Evolutionary conservation across 2,113 vertebrate genomes (phyloP), one percentile per base, ranked within the genome.

Genomic region (Lepidothrix coronata): DNA sequence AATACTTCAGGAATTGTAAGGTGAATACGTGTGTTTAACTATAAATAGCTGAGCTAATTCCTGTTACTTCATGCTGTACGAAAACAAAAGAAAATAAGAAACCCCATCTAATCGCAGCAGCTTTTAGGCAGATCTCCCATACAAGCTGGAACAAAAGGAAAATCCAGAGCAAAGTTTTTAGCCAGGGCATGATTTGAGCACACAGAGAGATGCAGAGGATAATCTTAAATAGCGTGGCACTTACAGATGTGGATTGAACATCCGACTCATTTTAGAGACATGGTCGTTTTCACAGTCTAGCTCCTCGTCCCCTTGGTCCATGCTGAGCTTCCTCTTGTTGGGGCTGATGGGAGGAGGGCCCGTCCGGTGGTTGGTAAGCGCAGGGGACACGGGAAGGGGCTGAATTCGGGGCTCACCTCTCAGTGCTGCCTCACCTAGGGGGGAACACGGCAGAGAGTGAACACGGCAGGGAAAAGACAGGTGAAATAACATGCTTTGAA

Each of bases 341-440:
- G 99, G 99, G 97, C 99, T 99, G 98, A 99, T 99, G 67, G 99
- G 99, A 59, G 99, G 99, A 55, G 99, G 99, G 55, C 99, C 99
- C 4, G 99, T 99, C 91, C 99, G 98, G 97, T 99, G 99, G 96
- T 98, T 99, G 97, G 97, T 97, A 88, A 99, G 97, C 44, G 98
- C 98, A 17, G 99, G 98, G 43, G 99, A 98, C 91, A 99, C 98
- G 4, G 99, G 98, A 85, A 99, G 97, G 24, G 99, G 97, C 97
- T 99, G 99, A 98, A 99, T 98, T 92, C 99, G 98, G 98, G 99
- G 98, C 84, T 99, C 99, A 8, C 98, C 99, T 96, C 99, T 98
- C 96, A 99, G 98, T 88, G 99, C 99, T 85, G 99, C 99, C 97
- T 99, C 99, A 93, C 99, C 99, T 99, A 59, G 1, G 4, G 44